Percentiles rank a stretch among this genome's conserved stretches.
phyloP scores from a whole-genome alignment of 1,140 invertebrate species.

The Drosophila ercepeae region DNA sequence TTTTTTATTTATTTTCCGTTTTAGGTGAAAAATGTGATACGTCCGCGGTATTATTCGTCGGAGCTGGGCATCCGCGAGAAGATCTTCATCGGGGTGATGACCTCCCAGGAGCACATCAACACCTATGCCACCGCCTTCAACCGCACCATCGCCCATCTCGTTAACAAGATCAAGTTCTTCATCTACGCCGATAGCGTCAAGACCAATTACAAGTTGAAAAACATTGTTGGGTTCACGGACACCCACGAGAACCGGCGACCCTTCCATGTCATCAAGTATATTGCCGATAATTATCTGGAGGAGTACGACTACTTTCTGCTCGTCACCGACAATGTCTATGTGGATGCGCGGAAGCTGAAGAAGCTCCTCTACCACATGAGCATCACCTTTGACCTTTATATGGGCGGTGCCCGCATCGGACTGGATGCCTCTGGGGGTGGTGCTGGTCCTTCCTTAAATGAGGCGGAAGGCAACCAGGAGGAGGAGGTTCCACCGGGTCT shows the following conservation, averaged over 20 bases:
- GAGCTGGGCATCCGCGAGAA: slow-evolving; percentile 96
- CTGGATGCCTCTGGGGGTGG: slow-evolving; percentile 3
- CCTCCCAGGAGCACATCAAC: slow-evolving; percentile 89
- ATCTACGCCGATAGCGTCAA: slow-evolving; percentile 87
- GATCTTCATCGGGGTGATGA: slow-evolving; percentile 93
- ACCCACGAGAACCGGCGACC: slow-evolving; percentile 89
- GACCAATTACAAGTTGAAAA: slow-evolving; percentile 88
- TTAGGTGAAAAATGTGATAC: slow-evolving; percentile 85
- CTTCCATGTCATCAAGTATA: slow-evolving; percentile 94
- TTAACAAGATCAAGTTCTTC: slow-evolving; percentile 92
- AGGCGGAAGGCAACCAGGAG: slow-evolving; percentile 3
- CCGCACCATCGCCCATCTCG: slow-evolving; percentile 90
- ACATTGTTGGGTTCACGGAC: slow-evolving; percentile 92
- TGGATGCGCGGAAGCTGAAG: slow-evolving; percentile 89
- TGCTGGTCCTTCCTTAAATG: neutral
- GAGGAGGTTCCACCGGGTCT: slow-evolving; percentile 19
- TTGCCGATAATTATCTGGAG: slow-evolving; percentile 93
- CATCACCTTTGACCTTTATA: slow-evolving; percentile 91
- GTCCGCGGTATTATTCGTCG: slow-evolving; percentile 95
- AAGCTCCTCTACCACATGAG: slow-evolving; percentile 90
- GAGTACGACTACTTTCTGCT: slow-evolving; percentile 96
- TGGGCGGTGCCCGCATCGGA: slow-evolving; percentile 85
- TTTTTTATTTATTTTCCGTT: too few relatives aligned
- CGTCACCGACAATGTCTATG: slow-evolving; percentile 91
- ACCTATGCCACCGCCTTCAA: slow-evolving; percentile 91